phyloP scores from a whole-genome alignment of 2,797 vertebrate species.

The Parotocinclus haroldoi region DNA sequence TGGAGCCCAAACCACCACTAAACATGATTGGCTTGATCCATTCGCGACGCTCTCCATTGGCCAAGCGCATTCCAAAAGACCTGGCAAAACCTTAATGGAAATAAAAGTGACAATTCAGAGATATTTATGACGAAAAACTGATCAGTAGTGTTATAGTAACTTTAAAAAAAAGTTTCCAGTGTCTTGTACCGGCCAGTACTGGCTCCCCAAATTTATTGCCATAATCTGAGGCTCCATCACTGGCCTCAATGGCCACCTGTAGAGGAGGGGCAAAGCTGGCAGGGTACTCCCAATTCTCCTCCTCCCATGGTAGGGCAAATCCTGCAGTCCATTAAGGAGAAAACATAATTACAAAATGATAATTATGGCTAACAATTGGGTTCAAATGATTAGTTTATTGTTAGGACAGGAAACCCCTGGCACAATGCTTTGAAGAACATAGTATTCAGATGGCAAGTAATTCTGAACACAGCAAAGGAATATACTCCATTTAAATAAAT shows the following conservation, averaged over 20 bases:
- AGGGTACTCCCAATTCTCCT: conserved; percentile 78
- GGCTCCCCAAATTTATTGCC: conserved; percentile 96
- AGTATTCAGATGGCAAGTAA: too few relatives aligned
- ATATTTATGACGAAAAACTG: neutral
- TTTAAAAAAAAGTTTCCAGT: neutral
- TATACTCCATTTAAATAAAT: too few relatives aligned
- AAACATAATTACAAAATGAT: neutral
- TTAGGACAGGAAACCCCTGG: too few relatives aligned
- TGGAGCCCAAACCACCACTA: conserved; percentile 86
- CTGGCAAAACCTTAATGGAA: conserved; percentile 81
- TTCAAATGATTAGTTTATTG: too few relatives aligned
- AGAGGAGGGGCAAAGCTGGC: conserved; percentile 81
- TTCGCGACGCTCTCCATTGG: conserved; percentile 78
- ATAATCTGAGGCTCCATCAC: conserved; percentile 88
- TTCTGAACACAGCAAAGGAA: too few relatives aligned
- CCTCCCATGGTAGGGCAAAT: conserved; percentile 85
- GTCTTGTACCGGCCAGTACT: conserved; percentile 75
- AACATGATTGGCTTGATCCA: conserved; percentile 97
- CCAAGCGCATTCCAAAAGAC: conserved; percentile 82
- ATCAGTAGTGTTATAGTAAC: neutral
- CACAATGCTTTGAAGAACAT: too few relatives aligned
- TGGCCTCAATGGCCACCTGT: conserved; percentile 86
- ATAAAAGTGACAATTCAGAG: neutral
- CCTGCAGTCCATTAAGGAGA: conserved; percentile 59
- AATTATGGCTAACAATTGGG: too few relatives aligned